A percentile compares a stretch with the other conserved stretches of the same genome.
These are phyloP conservation scores for Protonibea diacanthus DNA, from an alignment of 2,797 vertebrate species.

Conservation along the genomic window DNA sequence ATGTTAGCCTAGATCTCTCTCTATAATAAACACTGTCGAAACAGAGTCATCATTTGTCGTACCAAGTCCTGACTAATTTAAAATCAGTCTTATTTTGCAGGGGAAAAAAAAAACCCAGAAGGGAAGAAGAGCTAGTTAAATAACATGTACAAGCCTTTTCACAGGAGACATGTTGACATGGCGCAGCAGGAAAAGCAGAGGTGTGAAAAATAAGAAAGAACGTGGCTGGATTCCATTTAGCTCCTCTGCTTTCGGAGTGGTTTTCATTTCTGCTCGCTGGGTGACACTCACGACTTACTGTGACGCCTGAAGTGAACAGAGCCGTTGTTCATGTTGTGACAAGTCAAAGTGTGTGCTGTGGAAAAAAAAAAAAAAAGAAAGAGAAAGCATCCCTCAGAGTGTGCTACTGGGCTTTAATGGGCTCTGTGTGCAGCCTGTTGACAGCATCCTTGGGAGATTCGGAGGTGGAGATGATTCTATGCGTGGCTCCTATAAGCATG, in stretches of 20 bases:
- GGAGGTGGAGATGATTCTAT: not conserved
- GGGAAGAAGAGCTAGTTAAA: not conserved
- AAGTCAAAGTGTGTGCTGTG: not conserved
- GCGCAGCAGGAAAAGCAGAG: not conserved
- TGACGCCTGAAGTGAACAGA: not conserved
- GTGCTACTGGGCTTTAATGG: not conserved
- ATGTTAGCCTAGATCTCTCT: no score
- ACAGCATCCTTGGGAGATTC: not conserved
- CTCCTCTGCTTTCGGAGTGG: not conserved
- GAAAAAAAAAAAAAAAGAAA: no score
- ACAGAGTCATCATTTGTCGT: not conserved
- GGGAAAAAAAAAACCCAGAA: no score
- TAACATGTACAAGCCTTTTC: not conserved
- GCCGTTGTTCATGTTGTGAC: no score
- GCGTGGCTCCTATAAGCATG: not conserved
- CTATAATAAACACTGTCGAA: not conserved
- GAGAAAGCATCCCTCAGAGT: not conserved
- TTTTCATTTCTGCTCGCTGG: not conserved
- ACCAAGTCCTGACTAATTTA: not conserved
- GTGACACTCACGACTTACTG: not conserved
- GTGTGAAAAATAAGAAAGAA: not conserved
- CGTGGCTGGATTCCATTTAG: not conserved
- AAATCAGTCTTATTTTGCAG: not conserved
- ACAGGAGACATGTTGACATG: not conserved
- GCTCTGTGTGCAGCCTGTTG: not conserved